phyloP scores from a whole-genome alignment of 2,888 invertebrate species.

The Drosophila birchii region DNA sequence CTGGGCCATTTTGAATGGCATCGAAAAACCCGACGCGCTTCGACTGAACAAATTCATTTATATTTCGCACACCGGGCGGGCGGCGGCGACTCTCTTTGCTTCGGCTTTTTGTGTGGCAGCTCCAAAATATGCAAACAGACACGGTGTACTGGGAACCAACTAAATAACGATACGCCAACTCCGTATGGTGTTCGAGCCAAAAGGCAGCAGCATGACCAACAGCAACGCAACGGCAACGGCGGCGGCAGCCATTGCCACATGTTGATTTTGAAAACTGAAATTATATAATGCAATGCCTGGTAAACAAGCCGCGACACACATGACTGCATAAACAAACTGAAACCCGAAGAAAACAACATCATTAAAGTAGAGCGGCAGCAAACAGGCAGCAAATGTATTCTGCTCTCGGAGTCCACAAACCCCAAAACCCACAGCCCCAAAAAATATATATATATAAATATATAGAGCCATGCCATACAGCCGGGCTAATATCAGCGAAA shows the following conservation, averaged over 20 bases:
- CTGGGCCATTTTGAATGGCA: slow-evolving; percentile 52
- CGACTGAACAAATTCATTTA: slow-evolving; percentile 73
- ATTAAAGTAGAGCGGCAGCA: slow-evolving; percentile 45
- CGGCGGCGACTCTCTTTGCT: slow-evolving; percentile 6
- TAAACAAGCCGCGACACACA: slow-evolving; percentile 54
- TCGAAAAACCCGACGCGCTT: slow-evolving; percentile 54
- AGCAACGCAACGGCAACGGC: background rate
- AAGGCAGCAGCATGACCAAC: slow-evolving; percentile 36
- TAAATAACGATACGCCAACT: slow-evolving; percentile 35
- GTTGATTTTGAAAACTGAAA: slow-evolving; percentile 70
- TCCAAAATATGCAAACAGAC: slow-evolving; percentile 31
- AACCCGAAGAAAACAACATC: slow-evolving; percentile 68
- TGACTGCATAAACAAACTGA: slow-evolving; percentile 54
- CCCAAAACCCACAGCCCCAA: slow-evolving; percentile 28
- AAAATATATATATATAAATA: slow-evolving; percentile 11
- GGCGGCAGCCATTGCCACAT: slow-evolving; percentile 53
- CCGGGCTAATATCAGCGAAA: slow-evolving; percentile 54
- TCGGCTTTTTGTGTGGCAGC: slow-evolving; percentile 40
- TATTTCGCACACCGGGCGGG: slow-evolving; percentile 39
- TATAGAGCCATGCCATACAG: too few species aligned
- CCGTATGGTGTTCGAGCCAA: slow-evolving; percentile 23
- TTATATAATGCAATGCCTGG: slow-evolving; percentile 66
- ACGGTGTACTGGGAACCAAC: slow-evolving; percentile 9
- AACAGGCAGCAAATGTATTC: slow-evolving; percentile 29
- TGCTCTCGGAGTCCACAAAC: slow-evolving; percentile 1